Base-by-base conservation (phyloP, 2,888 invertebrate genomes). In the Sylvicola fuscatus region DNA sequence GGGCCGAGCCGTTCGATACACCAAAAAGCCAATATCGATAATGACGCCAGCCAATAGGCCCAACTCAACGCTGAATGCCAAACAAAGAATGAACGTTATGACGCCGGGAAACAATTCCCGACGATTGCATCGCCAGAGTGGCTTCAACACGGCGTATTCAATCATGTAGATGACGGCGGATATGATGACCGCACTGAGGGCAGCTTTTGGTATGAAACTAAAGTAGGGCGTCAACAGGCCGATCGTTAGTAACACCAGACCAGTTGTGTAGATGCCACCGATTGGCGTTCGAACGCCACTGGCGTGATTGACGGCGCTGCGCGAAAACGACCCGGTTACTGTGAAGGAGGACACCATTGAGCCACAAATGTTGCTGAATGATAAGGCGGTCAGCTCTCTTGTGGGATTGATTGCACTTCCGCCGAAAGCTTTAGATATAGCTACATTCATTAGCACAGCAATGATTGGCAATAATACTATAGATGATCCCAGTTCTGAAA, bases 131-230 rank as follows among this genome's bases (percentile, higher is more conserved):
- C 72, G 69, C 84, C 84, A 86, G 70, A 84, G 75, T 1, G 83
- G 78, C 46, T 79, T 78, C 1, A 84, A 73, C 33, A 81, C 79
- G 63, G 83, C 82, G 53, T 83, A 86, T 57, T 89, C 87, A 48
- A 89, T 84, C 87, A 89, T 89, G 58, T 84, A 86, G 53, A 92
- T 77, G 41, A 93, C 92, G 44, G 93, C 92, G 52, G 84, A 82
- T 43, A 93, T 90, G 40, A 93, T 90, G 32, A 93, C 89, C 3
- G 89, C 86, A 27, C 87, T 86, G 13, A 93, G 60, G 0, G 87
- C 78, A 1, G 86, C 80, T 60, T 84, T 84, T 1, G 87, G 87
- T 51, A 87, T 86, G 56, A 68, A 87, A 47, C 80, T 80, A 58
- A 92, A 92, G 50, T 82, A 82, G 0, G 87, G 86, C 2, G 90